Evolutionary conservation across 2,888 invertebrate species (phyloP), one percentile per base, ranked within the genome.

Genomic region (Euclidia mi): DNA sequence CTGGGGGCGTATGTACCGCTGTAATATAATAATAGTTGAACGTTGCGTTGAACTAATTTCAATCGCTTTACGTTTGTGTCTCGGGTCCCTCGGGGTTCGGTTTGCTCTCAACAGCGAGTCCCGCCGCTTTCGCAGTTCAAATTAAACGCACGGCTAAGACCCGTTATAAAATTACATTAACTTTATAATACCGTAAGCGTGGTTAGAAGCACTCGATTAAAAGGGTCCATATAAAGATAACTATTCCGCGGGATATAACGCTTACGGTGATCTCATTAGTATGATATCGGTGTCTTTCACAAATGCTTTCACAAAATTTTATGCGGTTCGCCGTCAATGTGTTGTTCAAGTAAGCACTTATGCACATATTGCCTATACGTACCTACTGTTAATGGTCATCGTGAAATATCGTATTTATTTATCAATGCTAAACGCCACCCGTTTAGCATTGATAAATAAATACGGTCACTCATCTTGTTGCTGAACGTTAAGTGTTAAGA

Each of bases 81-180:
- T 12, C 29, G 43, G 46, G 14, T 45, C 62, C 47, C 49, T 45
- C 53, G 64, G 46, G 70, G 47, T 61, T 58, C 49, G 42, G 57
- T 52, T 45, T 35, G 48, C 50, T 35, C 56, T 32, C 35, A 55
- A 28, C 35, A 55, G 31, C 43, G 46, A 62, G 44, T 42, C 53
- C 58, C 56, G 73, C 56, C 58, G 45, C 65, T 61, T 47, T 34
- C 63, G 56, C 76, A 11, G 79, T 75, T 82, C 77, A 85, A 87
- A 88, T 88, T 85, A 86, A 83, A 83, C 79, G 67, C 76, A 79
- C 75, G 72, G 81, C 77, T 76, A 78, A 78, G 79, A 72, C 79
- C 75, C 81, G 69, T 84, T 86, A 82, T 84, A 82, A 84, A 84
- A 84, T 86, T 79, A 83, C 81, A 85, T 87, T 85, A 84, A 77